Percentiles rank a stretch among this genome's conserved stretches.
Evolutionary conservation across 1,140 invertebrate species (phyloP).

Genomic region (Microplitis mediator): DNA sequence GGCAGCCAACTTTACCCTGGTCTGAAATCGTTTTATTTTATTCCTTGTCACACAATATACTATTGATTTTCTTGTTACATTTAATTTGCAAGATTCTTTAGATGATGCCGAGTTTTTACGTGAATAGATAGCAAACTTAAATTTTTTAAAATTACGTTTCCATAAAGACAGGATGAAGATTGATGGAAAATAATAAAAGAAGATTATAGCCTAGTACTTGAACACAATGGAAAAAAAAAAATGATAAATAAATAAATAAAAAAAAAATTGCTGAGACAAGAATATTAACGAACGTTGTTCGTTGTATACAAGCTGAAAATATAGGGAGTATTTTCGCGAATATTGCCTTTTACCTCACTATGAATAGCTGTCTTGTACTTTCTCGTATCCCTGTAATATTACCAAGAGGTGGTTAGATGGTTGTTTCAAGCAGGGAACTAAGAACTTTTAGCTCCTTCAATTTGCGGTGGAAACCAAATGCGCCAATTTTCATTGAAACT

Average conservation of each 20-base stretch:
- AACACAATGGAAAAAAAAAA: not conserved
- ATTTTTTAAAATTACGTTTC: not conserved
- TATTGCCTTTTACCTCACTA: conserved; percentile 4
- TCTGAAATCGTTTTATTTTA: too few relatives aligned
- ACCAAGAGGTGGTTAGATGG: not conserved
- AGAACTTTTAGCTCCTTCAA: not conserved
- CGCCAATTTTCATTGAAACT: too few relatives aligned
- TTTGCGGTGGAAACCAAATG: not conserved
- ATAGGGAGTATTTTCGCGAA: not conserved
- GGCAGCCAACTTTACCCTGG: too few relatives aligned
- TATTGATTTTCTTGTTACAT: too few relatives aligned
- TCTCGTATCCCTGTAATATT: not conserved
- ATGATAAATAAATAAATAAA: not conserved
- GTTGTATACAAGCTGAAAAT: not conserved
- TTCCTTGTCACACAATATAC: too few relatives aligned
- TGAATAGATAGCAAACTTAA: not conserved
- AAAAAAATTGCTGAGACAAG: not conserved
- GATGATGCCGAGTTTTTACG: not conserved
- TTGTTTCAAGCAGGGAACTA: not conserved
- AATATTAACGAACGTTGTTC: not conserved
- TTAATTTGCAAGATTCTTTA: too few relatives aligned
- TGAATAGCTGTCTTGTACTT: conserved; percentile 4
- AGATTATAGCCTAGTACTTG: not conserved
- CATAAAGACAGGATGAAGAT: not conserved
- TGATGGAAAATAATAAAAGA: not conserved